Evolutionary conservation across 2,113 vertebrate species (phyloP).

Genomic region (Indicator indicator): DNA sequence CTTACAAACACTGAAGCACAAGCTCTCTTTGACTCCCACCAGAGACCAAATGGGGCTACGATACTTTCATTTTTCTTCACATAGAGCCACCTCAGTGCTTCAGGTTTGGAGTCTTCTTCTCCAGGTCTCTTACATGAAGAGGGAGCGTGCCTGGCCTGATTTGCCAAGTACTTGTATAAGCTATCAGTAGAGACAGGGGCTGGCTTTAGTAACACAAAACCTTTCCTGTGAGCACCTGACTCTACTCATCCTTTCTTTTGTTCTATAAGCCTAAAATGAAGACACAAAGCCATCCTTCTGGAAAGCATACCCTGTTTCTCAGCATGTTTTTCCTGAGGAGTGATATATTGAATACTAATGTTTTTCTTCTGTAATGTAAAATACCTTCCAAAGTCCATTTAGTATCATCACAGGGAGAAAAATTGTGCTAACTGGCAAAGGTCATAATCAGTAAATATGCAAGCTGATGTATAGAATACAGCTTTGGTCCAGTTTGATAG

Average conservation of each 20-base stretch:
- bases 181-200: neutral
- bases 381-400: neutral
- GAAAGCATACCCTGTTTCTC: neutral
- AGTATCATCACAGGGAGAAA: neutral
- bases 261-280: neutral
- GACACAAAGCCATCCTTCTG: neutral
- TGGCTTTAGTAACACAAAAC: neutral
- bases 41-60: neutral
- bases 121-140: neutral
- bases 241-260: neutral
- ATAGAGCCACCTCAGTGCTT: neutral
- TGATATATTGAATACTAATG: neutral
- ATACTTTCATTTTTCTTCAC: neutral
- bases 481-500: neutral
- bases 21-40: neutral
- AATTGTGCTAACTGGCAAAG: neutral
- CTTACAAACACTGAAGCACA: neutral
- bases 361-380: neutral
- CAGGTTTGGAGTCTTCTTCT: neutral
- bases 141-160: neutral
- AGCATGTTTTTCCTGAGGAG: neutral
- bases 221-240: accelerated
- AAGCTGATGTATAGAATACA: neutral
- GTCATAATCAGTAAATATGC: neutral
- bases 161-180: neutral